Evolutionary conservation across 2,113 vertebrate species (phyloP).

Genomic region (Ornithorhynchus anatinus): DNA sequence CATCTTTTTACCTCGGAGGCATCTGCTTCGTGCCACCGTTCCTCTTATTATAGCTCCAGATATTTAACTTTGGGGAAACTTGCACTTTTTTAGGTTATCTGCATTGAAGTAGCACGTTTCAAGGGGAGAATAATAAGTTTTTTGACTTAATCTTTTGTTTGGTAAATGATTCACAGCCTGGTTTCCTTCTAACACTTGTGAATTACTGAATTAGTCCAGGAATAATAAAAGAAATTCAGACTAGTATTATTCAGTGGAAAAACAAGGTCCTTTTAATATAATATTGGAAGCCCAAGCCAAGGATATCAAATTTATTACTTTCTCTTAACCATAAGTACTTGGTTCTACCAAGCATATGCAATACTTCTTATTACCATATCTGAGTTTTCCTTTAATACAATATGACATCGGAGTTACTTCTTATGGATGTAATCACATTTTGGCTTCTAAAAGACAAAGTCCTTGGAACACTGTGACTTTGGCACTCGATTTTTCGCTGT

Average conservation of each 20-base stretch:
- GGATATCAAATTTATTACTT: background rate
- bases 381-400: background rate
- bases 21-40: background rate
- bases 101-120: background rate
- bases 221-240: background rate
- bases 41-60: background rate
- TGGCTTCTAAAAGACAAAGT: background rate
- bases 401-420: background rate
- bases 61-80: background rate
- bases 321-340: background rate
- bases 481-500: background rate
- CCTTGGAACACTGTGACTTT: background rate
- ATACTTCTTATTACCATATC: background rate
- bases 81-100: background rate
- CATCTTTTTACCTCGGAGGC: too few species aligned
- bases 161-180: background rate
- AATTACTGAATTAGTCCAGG: background rate
- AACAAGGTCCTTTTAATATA: background rate
- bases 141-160: background rate
- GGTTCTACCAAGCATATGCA: background rate
- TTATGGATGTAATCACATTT: constrained; percentile 1
- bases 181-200: background rate
- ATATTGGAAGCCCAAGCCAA: background rate
- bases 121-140: background rate
- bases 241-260: background rate